Base-by-base conservation (phyloP, 2,113 vertebrate genomes). In the Myiozetetes cayanensis region DNA sequence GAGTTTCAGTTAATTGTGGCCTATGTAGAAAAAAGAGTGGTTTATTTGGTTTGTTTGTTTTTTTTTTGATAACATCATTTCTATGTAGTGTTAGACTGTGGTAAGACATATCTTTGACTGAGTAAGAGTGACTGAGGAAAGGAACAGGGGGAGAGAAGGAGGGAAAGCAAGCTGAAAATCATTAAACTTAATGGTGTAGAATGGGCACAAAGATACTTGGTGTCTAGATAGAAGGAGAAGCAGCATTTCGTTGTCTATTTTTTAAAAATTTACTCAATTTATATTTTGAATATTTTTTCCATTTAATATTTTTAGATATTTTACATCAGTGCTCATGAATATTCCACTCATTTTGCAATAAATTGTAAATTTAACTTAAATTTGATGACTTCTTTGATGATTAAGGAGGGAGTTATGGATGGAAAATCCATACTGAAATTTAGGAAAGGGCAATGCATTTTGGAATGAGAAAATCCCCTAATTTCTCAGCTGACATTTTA, bases 401-500 rank as follows among this genome's bases (percentile, higher is more conserved):
- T 14, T 71, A 81, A 86, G 21, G 33, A 84, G 14, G n/a, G 89
- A 68, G 21, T 53, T 85, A 67, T 47, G 56, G 44, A 75, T 75
- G 46, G 78, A 94, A 95, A 95, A 46, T 76, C 39, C 37, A 70
- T 35, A 84, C 30, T 93, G 19, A 93, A 72, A 96, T 94, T 63
- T 31, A 71, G 74, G 76, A 91, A 55, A 63, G 78, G 7, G 24
- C 46, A 77, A 12, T 85, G 28, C 9, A n/a, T 25, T 93, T 77
- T 85, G 35, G 27, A 77, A 33, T 92, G 25, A 74, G 17, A 3
- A 33, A 76, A 85, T 46, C 2, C 56, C 56, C 35, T 77, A 71
- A 84, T 44, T 90, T 79, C 28, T 94, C n/a, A 81, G 72, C 94
- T 94, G 94, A 92, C n/a, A 93, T 98, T 97, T 97, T 97, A 94